Evolutionary conservation across 2,113 vertebrate genomes (phyloP), one percentile per base, ranked within the genome.

Genomic region (Capreolus pygargus): DNA sequence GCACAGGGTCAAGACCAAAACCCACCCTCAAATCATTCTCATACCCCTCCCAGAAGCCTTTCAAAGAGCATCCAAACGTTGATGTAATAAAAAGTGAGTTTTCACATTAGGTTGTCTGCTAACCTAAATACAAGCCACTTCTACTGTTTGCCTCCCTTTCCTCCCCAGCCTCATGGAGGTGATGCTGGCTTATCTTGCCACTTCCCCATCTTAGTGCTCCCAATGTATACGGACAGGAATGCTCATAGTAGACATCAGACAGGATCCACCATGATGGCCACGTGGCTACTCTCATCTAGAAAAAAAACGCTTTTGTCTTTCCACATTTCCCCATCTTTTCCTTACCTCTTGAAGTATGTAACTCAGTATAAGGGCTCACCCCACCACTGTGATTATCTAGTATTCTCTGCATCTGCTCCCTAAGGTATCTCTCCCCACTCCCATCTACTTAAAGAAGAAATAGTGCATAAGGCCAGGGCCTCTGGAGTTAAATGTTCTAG

Each of bases 1-100:
- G 91, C 57, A 64, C 74, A 85, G 64, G 93, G 94, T 97, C 96
- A 97, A 95, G 84, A 85, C 84, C 25, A 93, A 95, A 96, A 89
- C 86, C 54, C 84, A 78, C 54, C 64, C 74, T 89, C 52, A 96
- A 91, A 82, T 93, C 58, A 84, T 86, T 95, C 95, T 93, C 88
- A 50, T 19, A 9, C 10, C 39, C 91, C 79, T 86, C 79, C 25
- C 30, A 88, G 94, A 95, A 95, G 58, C 50, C 17, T 47, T 85
- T 89, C 61, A 86, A 86, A 89, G 25, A 94, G 74, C 70, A 85
- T 30, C 64, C 86, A 64, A 89, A 85, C 1, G 5, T 52, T 78
- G 83, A 88, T 33, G 21, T 55, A 96, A 57, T 60, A 28, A 92
- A 52, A 50, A 39, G 10, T 52, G 61, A 90, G 9, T 50, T 92